phyloP scores from a whole-genome alignment of 2,888 invertebrate genomes.

The Chouioia cunea region DNA sequence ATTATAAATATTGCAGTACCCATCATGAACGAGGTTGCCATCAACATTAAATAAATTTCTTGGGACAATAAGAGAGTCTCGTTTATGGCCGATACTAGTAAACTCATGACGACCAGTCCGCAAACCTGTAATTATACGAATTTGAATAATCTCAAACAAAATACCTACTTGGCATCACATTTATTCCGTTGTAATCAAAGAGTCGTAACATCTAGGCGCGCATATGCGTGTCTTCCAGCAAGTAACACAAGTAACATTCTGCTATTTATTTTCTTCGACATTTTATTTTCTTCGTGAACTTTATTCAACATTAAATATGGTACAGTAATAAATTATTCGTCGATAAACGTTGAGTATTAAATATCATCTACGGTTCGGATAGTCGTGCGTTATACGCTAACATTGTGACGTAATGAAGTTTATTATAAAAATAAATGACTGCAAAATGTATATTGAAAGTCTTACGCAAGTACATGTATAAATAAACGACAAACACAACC shows the following conservation, averaged over 20 bases:
- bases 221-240: too few relatives aligned
- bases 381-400: neutral
- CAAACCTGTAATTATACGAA: slow-evolving; percentile 20
- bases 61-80: neutral
- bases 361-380: neutral
- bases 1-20: slow-evolving; percentile 45
- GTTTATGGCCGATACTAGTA: slow-evolving; percentile 35
- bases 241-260: too few relatives aligned
- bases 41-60: slow-evolving; percentile 42
- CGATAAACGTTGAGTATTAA: neutral
- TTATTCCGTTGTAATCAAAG: too few relatives aligned
- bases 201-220: too few relatives aligned
- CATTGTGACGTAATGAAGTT: neutral
- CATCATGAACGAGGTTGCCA: slow-evolving; percentile 46
- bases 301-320: neutral
- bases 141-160: slow-evolving; percentile 6
- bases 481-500: slow-evolving; percentile 30
- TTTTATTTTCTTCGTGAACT: neutral
- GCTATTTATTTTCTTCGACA: neutral
- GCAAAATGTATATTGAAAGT: slow-evolving; percentile 16
- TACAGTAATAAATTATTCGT: neutral
- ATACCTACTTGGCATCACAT: neutral
- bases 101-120: slow-evolving; percentile 39
- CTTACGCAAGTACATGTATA: slow-evolving; percentile 17
- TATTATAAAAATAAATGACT: slow-evolving; percentile 2